Base-by-base conservation (phyloP, 2,888 invertebrate genomes). In the Pristionchus exspectatus region DNA sequence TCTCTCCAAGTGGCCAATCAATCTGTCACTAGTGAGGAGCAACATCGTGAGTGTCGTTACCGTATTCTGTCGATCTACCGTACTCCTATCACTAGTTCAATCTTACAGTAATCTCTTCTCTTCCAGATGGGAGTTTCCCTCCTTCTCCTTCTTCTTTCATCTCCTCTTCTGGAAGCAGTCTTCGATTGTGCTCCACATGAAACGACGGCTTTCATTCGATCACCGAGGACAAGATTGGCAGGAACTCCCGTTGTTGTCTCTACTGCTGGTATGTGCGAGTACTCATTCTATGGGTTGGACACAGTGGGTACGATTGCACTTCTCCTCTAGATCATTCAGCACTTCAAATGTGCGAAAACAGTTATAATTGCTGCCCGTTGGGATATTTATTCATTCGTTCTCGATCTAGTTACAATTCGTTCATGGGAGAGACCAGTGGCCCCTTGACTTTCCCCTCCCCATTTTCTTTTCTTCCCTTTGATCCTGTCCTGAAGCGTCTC, bases 211-310 rank as follows among this genome's bases (percentile, higher is more conserved):
- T 95, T 95, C 90, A 93, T 95, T 21, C 92, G 95, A 74, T 94
- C 94, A 74, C 93, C 95, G 18, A 92, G 95, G 3, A 94, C 95
- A 10, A 92, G 95, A 74, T 92, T 95, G 16, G 95, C 94, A 66
- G 95, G 95, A 86, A 95, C 95, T 4, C 95, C 95, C 24, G 93
- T 94, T 27, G 95, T 95, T 87, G 93, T 95, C 69, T 95, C 95
- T 54, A 95, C 95, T 27, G 95, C 95, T 59, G 95, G 95, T 89
- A 69, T 21, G n/a, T n/a, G n/a, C n/a, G 92, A 88, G 24, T 88
- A 87, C 0, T 14, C 33, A 74, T 74, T 77, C 24, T 21, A 69
- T 66, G 14, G 24, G 88, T 44, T 38, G 88, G 24, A 88, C 59
- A 10, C 90, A 88, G 44, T 7, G 44, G 12, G 44, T 88, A 44